Percentiles rank a stretch among this genome's conserved stretches.
Evolutionary conservation across 2,797 vertebrate genomes (phyloP).

Genomic region (Epinephelus malabaricus): DNA sequence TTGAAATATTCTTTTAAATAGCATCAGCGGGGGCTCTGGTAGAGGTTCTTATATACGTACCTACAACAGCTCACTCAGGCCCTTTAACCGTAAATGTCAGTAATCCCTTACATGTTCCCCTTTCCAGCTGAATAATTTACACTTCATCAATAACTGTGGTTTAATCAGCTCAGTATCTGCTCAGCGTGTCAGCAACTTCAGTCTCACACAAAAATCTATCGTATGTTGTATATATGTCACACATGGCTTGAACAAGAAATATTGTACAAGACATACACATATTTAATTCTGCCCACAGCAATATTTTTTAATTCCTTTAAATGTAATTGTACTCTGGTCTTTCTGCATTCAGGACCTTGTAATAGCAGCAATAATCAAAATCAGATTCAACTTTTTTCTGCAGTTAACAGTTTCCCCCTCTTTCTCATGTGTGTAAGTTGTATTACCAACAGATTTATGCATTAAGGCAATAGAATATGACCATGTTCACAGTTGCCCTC

Average conservation of each 20-base stretch:
- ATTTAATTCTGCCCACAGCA: no score
- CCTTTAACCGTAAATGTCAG: not conserved
- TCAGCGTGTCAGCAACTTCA: not conserved
- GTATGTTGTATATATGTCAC: not conserved
- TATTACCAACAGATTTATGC: conserved; percentile 12
- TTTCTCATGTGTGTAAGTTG: not conserved
- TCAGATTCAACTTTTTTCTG: not conserved
- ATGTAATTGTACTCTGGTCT: not conserved
- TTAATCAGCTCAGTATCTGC: conserved; percentile 17
- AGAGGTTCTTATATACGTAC: not conserved
- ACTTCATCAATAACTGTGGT: not conserved
- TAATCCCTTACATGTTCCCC: not conserved
- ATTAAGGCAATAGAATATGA: not conserved
- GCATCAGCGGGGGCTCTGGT: not conserved
- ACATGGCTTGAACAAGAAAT: not conserved
- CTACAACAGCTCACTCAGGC: not conserved
- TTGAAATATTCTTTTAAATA: not conserved
- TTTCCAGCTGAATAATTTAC: not conserved
- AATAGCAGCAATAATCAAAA: not conserved
- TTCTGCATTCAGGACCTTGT: not conserved
- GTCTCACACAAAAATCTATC: not conserved
- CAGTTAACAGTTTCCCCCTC: not conserved
- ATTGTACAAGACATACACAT: not conserved
- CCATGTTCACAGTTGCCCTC: not conserved
- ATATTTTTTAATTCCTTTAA: not conserved